Evolutionary conservation across 2,113 vertebrate genomes (phyloP), one percentile per base, ranked within the genome.

Genomic region (Collichthys lucidus): DNA sequence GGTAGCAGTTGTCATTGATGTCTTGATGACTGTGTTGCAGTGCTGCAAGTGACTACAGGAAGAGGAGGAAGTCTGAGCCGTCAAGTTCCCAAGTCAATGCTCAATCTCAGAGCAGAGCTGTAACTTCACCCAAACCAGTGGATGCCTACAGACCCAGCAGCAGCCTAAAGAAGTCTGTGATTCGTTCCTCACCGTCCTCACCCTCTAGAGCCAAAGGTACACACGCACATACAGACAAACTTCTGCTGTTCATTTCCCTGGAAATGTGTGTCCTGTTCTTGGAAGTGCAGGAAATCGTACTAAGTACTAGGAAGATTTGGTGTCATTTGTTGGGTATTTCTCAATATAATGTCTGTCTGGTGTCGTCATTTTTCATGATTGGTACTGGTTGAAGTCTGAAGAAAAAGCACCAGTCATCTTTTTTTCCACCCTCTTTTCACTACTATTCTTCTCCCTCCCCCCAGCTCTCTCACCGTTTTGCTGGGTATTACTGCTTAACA

Each of bases 31-130:
- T 95, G 90, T 63, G 89, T 94, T 89, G 83, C 92, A 96, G 97
- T 80, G 94, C 94, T 44, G 93, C 96, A 16, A 96, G 97, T 15
- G 98, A 99, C 94, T 99, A 97, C 88, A 96, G 97, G 55, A 99
- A 99, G 83, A 94, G 98, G 61, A 95, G 98, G 96, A 99, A 98
- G 97, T 99, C 98, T 0, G 98, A 99, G 90, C 98, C 98, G 4
- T 92, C 96, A 0, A 96, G 96, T 29, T 96, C 94, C 60, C 97
- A 96, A 20, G 95, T 94, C 12, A 94, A 93, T 60, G 79, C 77
- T 2, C 91, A 91, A 74, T 94, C 92, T 0, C 96, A 94, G 64
- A 94, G 92, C 5, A 88, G 91, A 26, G 93, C 91, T 89, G 93
- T 91, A 46, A 77, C 85, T 0, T 93, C 93, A 65, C 92, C 92